phyloP scores from a whole-genome alignment of 2,797 vertebrate species.

The Orientallactaga sibirica region DNA sequence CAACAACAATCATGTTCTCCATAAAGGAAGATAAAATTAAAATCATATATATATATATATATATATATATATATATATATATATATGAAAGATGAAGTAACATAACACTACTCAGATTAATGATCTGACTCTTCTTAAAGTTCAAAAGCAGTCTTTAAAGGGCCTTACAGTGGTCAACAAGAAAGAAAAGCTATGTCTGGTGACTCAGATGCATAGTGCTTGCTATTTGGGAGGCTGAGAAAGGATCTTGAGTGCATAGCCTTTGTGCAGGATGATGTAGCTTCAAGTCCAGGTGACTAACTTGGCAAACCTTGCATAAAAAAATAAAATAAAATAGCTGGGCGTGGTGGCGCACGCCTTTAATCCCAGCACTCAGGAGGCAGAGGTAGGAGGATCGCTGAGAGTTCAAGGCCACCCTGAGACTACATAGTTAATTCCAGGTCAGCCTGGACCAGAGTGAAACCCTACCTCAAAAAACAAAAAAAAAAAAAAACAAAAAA shows the following conservation, averaged over 20 bases:
- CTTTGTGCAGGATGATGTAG: not conserved
- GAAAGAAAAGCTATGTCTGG: not conserved
- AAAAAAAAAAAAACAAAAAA: no score
- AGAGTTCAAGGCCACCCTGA: no score
- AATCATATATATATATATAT: not conserved
- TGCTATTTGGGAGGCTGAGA: not conserved
- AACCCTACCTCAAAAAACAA: no score
- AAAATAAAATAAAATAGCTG: not conserved
- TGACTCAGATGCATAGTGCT: not conserved
- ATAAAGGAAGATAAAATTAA: not conserved
- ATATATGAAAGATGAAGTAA: not conserved
- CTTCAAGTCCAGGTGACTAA: not conserved
- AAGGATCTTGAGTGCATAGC: not conserved
- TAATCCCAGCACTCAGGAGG: no score
- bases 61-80: not conserved
- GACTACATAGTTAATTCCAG: no score
- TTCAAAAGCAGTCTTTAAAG: slow-evolving; percentile 36
- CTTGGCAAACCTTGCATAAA: not conserved
- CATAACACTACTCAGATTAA: not conserved
- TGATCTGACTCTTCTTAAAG: not conserved
- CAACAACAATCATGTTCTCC: not conserved
- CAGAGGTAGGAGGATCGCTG: no score
- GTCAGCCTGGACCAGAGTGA: no score
- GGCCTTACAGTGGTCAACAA: not conserved
- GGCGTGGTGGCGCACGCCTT: no score